A percentile compares a stretch with the other conserved stretches of the same genome.
Conservation (phyloP, 30 jellyfish, hydroid and myxozoan genomes). For the Hydractinia symbiolongicarpus region DNA sequence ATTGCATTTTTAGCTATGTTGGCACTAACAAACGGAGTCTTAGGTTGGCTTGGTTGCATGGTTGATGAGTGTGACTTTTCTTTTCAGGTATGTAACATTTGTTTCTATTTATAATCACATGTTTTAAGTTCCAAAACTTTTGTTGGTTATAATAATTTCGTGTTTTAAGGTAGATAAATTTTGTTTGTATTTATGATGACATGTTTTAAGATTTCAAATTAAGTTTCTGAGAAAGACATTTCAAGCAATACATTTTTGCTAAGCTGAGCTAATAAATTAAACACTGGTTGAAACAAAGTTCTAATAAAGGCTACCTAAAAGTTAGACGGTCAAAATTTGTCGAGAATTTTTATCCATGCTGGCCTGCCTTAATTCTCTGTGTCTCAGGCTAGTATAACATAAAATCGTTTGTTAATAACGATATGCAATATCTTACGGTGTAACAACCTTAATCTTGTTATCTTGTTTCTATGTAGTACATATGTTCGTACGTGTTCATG, state of each 20-base stretch:
- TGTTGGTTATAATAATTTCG: background rate
- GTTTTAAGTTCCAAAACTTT: background rate
- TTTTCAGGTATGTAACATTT: slow-evolving; percentile 49
- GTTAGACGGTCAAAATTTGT: no score
- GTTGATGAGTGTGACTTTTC: slow-evolving; percentile 41
- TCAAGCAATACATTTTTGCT: no score
- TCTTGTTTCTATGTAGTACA: slow-evolving; percentile 34
- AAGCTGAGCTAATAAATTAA: no score
- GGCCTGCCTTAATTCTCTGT: no score
- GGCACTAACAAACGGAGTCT: slow-evolving; percentile 53
- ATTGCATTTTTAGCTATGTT: slow-evolving; percentile 76
- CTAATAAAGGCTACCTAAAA: no score
- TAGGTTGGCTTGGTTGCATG: slow-evolving; percentile 68
- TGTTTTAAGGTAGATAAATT: background rate
- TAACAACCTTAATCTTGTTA: no score
- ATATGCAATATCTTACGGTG: no score
- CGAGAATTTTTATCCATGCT: no score
- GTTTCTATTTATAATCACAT: background rate
- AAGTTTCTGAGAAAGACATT: no score
- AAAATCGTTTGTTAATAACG: no score
- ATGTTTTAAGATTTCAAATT: background rate
- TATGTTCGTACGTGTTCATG: slow-evolving; percentile 87
- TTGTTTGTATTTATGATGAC: background rate
- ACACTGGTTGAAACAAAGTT: no score
- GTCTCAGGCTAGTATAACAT: no score